Base-by-base conservation (phyloP, 2,888 invertebrate genomes). In the Syritta pipiens region DNA sequence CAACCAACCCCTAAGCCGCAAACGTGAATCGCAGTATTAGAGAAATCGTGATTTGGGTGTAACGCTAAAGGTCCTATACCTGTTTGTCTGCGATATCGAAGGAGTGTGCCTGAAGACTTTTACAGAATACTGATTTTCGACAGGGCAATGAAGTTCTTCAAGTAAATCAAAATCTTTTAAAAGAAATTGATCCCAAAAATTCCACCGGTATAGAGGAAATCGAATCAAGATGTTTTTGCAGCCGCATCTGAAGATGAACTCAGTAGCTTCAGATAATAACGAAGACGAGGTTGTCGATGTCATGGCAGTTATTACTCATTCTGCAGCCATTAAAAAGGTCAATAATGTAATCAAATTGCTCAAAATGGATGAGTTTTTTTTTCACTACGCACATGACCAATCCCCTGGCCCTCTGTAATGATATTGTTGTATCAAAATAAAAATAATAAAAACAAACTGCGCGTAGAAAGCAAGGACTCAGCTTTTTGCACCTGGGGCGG, bases 61-160 rank as follows among this genome's bases (percentile, higher is more conserved):
- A n/a, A n/a, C n/a, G n/a, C n/a, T n/a, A n/a, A n/a, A n/a, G n/a
- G n/a, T n/a, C n/a, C n/a, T n/a, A n/a, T n/a, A n/a, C n/a, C n/a
- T n/a, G n/a, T n/a, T n/a, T n/a, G n/a, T n/a, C n/a, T n/a, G n/a
- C n/a, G n/a, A n/a, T n/a, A n/a, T n/a, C n/a, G n/a, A n/a, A n/a
- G n/a, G n/a, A n/a, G n/a, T n/a, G n/a, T n/a, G n/a, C n/a, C n/a
- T n/a, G n/a, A n/a, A n/a, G n/a, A n/a, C n/a, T n/a, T n/a, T n/a
- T n/a, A n/a, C n/a, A n/a, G n/a, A n/a, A n/a, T n/a, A n/a, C n/a
- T n/a, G n/a, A n/a, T n/a, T n/a, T n/a, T n/a, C n/a, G n/a, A n/a
- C n/a, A n/a, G n/a, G 48, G 49, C 63, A 63, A 57, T 24, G 26
- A 77, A 69, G 63, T 49, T 69, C 9, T 71, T 46, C 65, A 51